phyloP scores from a whole-genome alignment of 2,113 vertebrate species.

The Hyla sarda region DNA sequence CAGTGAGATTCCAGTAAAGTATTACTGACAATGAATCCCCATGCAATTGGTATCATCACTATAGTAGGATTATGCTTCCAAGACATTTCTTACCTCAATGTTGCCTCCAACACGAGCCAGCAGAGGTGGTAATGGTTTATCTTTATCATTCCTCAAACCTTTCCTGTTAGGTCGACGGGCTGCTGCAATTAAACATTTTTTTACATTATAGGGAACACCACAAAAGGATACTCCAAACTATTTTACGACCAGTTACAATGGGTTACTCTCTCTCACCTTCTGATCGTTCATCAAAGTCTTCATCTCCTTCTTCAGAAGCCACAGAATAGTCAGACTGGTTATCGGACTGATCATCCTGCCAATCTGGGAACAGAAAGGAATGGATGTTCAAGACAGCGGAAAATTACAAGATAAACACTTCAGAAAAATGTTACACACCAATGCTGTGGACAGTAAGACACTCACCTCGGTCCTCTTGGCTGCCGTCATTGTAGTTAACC shows the following conservation, averaged over 20 bases:
- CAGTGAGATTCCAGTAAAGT: too few species aligned
- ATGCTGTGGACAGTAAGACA: slow-evolving; percentile 69
- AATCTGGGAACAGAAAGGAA: slow-evolving; percentile 77
- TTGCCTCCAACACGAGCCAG: slow-evolving; percentile 97
- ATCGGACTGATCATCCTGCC: slow-evolving; percentile 98
- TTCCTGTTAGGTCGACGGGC: slow-evolving; percentile 91
- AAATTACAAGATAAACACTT: neutral
- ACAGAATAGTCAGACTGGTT: slow-evolving; percentile 98
- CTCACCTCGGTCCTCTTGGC: slow-evolving; percentile 97
- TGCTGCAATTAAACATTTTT: slow-evolving; percentile 68
- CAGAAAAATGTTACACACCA: neutral
- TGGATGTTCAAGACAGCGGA: slow-evolving; percentile 60
- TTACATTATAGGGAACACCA: too few species aligned
- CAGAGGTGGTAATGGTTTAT: slow-evolving; percentile 94
- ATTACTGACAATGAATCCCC: too few species aligned
- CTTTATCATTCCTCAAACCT: slow-evolving; percentile 94
- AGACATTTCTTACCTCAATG: slow-evolving; percentile 86
- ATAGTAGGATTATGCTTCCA: too few species aligned
- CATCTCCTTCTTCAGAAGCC: slow-evolving; percentile 96
- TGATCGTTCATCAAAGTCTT: slow-evolving; percentile 95
- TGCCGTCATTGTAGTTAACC: slow-evolving; percentile 98
- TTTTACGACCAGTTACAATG: too few species aligned
- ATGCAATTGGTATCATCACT: too few species aligned
- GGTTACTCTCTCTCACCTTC: slow-evolving; percentile 79
- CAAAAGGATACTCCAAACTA: too few species aligned